These are phyloP conservation scores for Myiozetetes cayanensis DNA, from an alignment of 2,113 vertebrate species.

Conservation along the genomic window DNA sequence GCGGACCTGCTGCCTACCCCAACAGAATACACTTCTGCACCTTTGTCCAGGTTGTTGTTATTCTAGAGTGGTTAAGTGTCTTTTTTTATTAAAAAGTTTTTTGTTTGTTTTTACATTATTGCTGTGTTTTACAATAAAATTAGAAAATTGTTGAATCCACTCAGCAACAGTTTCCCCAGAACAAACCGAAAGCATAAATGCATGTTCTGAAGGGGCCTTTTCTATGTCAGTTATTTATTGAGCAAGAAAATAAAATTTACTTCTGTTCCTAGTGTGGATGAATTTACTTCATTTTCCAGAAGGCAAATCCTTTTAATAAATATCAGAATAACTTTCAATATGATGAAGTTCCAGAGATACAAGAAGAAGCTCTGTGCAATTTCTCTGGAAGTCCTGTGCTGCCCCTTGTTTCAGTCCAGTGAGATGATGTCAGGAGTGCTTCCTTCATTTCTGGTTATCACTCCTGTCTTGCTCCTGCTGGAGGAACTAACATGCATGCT, in stretches of 20 bases:
- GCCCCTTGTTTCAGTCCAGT: constrained; percentile 78
- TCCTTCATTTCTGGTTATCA: constrained; percentile 71
- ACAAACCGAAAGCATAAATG: neutral
- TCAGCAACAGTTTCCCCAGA: constrained; percentile 41
- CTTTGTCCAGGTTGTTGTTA: neutral
- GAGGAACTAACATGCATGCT: constrained; percentile 72
- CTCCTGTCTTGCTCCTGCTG: constrained; percentile 78
- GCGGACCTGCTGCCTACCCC: too few species aligned
- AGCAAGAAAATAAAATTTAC: neutral
- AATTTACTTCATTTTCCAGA: neutral
- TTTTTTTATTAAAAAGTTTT: neutral
- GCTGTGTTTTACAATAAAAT: constrained; percentile 65
- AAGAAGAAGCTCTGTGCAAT: neutral
- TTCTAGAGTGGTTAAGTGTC: constrained; percentile 42
- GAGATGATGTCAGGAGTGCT: constrained; percentile 88
- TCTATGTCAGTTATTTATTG: neutral
- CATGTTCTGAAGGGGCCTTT: constrained; percentile 17
- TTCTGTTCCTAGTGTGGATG: constrained; percentile 4
- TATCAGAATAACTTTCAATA: constrained; percentile 48
- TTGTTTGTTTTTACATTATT: constrained; percentile 75
- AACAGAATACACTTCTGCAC: neutral
- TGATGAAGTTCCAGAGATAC: constrained; percentile 6
- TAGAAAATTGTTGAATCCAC: constrained; percentile 17
- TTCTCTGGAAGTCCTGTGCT: constrained; percentile 20
- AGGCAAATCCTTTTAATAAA: constrained; percentile 72